phyloP scores from a whole-genome alignment of 2,888 invertebrate species.

The Oconnorella tubifera region DNA sequence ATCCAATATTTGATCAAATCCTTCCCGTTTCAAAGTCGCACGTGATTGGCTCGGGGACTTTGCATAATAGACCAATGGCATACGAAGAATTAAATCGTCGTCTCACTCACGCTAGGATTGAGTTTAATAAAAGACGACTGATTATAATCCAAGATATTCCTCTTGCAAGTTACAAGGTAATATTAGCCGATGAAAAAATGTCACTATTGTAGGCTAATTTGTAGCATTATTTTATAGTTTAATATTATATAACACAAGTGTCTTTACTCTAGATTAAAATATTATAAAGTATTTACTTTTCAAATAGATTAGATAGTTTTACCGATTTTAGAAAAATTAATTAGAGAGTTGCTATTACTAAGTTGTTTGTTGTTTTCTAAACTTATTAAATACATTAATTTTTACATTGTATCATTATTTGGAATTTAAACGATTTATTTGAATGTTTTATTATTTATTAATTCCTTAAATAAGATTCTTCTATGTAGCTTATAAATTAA shows the following conservation, averaged over 20 bases:
- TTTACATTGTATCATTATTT: too few relatives aligned
- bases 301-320: too few relatives aligned
- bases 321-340: too few relatives aligned
- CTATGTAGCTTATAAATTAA: too few relatives aligned
- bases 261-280: slow-evolving; percentile 1
- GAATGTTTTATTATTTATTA: background rate
- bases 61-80: too few relatives aligned
- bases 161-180: slow-evolving; percentile 34
- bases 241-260: too few relatives aligned
- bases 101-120: slow-evolving; percentile 15
- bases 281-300: background rate
- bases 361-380: background rate
- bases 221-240: background rate
- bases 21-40: too few relatives aligned
- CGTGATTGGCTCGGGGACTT: too few relatives aligned
- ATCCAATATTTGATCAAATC: too few relatives aligned
- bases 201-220: background rate
- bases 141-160: slow-evolving; percentile 33
- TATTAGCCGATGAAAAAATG: background rate
- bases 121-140: slow-evolving; percentile 35
- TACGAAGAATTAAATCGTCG: background rate
- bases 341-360: background rate
- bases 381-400: too few relatives aligned
- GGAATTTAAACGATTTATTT: too few relatives aligned
- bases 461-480: too few relatives aligned